Evolutionary conservation across 2,797 vertebrate species (phyloP).

Genomic region (Avahi laniger): DNA sequence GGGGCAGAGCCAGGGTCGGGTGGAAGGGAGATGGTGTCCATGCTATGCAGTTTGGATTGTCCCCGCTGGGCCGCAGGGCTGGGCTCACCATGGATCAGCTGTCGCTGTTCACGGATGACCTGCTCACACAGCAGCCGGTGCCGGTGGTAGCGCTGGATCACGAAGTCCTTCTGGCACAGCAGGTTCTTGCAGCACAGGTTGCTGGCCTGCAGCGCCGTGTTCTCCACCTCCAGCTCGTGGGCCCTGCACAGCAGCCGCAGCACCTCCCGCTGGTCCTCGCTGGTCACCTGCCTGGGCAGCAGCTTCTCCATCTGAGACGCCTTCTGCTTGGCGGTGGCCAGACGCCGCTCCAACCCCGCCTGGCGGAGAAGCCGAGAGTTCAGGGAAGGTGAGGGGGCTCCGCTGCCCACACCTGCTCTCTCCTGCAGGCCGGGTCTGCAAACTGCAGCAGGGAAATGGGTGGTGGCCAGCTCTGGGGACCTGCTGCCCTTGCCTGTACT

Average conservation of each 20-base stretch:
- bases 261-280: constrained; percentile 82
- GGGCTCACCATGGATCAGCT: constrained; percentile 78
- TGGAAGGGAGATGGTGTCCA: neutral
- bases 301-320: constrained; percentile 80
- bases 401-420: rapidly evolving
- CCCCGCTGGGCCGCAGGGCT: neutral
- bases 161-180: constrained; percentile 81
- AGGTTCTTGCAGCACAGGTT: constrained; percentile 69
- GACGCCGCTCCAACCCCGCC: constrained; percentile 80
- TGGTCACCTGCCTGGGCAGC: constrained; percentile 74
- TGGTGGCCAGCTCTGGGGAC: rapidly evolving
- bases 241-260: constrained; percentile 80
- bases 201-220: constrained; percentile 77
- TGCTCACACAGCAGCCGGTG: constrained; percentile 76
- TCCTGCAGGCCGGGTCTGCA: rapidly evolving
- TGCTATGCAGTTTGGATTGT: no score
- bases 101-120: constrained; percentile 79
- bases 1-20: no score
- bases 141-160: constrained; percentile 80
- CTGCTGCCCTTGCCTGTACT: rapidly evolving
- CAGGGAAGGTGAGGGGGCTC: rapidly evolving
- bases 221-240: constrained; percentile 83
- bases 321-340: constrained; percentile 77
- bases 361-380: neutral
- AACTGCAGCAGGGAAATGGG: rapidly evolving